A percentile compares a stretch with the other conserved stretches of the same genome.
Evolutionary conservation across 92 coral and sea anemone genomes (phyloP).

Genomic region (Bergia puertoricense): DNA sequence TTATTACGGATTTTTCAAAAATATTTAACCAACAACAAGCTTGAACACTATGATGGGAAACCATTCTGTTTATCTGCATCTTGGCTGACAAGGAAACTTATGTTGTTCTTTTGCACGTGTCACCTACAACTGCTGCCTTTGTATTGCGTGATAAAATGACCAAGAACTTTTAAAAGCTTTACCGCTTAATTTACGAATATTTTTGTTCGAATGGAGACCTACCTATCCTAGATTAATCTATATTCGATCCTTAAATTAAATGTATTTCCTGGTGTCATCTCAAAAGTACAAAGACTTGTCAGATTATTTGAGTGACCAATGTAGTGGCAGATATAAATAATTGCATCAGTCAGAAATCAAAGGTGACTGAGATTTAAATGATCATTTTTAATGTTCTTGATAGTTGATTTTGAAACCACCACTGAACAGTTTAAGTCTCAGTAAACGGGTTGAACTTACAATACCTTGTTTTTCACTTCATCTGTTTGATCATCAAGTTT

Average conservation of each 20-base stretch:
- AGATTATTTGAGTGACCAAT: too few species aligned
- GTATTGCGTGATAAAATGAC: neutral
- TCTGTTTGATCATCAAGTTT: slow-evolving; percentile 89
- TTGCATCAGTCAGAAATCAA: slow-evolving; percentile 14
- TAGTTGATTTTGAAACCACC: neutral
- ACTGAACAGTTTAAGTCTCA: neutral
- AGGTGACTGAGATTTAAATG: neutral
- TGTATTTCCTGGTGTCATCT: too few species aligned
- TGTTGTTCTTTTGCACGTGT: neutral
- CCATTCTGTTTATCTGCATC: neutral
- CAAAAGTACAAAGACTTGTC: too few species aligned
- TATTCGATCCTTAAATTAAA: too few species aligned
- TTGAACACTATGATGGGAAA: neutral
- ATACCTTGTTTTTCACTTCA: slow-evolving; percentile 94
- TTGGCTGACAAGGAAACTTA: neutral
- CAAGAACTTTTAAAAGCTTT: neutral
- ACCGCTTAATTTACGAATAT: too few species aligned
- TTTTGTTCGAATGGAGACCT: too few species aligned
- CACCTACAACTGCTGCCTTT: neutral
- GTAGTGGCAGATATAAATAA: too few species aligned
- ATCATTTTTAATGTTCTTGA: too few species aligned
- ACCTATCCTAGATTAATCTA: too few species aligned
- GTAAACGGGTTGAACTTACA: neutral
- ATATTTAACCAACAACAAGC: too few species aligned
- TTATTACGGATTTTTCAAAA: too few species aligned